phyloP scores from a whole-genome alignment of 2,113 vertebrate species.

The Brienomyrus brachyistius region DNA sequence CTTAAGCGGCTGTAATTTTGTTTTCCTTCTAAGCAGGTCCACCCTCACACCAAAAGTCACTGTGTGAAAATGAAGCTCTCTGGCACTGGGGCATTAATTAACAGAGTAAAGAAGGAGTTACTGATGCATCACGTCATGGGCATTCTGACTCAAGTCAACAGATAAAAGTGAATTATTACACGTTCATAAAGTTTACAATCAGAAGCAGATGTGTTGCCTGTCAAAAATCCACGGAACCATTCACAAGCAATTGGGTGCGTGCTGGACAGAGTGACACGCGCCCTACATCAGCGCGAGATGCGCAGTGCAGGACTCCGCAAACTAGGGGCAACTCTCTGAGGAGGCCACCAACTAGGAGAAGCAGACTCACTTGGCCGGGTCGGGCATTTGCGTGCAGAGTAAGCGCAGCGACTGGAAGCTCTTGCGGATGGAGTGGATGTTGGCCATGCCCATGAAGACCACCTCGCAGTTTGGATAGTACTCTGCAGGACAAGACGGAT shows the following conservation, averaged over 20 bases:
- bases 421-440: constrained; percentile 96
- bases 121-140: not conserved
- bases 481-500: constrained; percentile 57
- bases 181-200: constrained; percentile 37
- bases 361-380: constrained; percentile 87
- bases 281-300: not conserved
- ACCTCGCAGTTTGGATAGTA: constrained; percentile 99
- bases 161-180: constrained; percentile 21
- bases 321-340: not conserved
- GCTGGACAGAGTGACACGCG: not conserved
- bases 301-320: not conserved
- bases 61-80: not conserved
- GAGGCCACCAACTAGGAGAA: not conserved
- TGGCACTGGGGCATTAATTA: not conserved
- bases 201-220: constrained; percentile 36
- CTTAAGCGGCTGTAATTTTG: not conserved
- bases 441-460: constrained; percentile 98
- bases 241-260: not conserved
- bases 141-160: not conserved
- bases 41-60: not conserved
- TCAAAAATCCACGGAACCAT: constrained; percentile 27
- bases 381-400: constrained; percentile 94
- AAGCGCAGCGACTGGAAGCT: constrained; percentile 93
- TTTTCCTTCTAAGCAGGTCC: not conserved
- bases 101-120: not conserved